phyloP scores from a whole-genome alignment of 1,140 invertebrate genomes.

The Gonioctena quinquepunctata region DNA sequence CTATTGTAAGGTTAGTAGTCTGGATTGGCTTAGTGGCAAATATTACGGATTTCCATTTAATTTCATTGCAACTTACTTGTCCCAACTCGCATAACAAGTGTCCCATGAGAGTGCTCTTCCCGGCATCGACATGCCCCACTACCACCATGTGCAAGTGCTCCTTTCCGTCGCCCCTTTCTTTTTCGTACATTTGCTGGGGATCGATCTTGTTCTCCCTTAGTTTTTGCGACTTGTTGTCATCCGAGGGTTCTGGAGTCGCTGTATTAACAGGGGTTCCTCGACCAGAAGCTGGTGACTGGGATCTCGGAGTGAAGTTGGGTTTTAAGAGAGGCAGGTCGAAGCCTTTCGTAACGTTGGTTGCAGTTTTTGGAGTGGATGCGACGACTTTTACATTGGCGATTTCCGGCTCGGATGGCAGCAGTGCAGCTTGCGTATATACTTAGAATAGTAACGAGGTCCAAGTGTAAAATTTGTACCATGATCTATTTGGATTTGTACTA shows the following conservation, averaged over 20 bases:
- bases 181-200: conserved; percentile 66
- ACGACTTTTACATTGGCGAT: conserved; percentile 32
- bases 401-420: neutral
- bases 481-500: neutral
- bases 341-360: conserved; percentile 55
- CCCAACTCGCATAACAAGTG: conserved; percentile 89
- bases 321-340: conserved; percentile 55
- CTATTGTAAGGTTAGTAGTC: no score
- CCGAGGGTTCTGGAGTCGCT: conserved; percentile 40
- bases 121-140: conserved; percentile 98
- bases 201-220: conserved; percentile 62
- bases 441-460: neutral
- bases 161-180: conserved; percentile 76
- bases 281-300: conserved; percentile 67
- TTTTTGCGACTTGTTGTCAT: conserved; percentile 52
- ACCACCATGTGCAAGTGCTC: conserved; percentile 92
- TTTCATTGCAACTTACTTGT: conserved; percentile 63
- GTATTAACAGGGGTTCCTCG: conserved; percentile 56
- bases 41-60: no score
- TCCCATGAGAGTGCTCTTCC: conserved; percentile 98
- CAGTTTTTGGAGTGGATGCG: conserved; percentile 42
- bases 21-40: no score
- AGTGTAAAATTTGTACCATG: neutral
- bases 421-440: neutral
- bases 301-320: conserved; percentile 56